Evolutionary conservation across 2,888 invertebrate genomes (phyloP).

Genomic region (Trissoscelio sp.): DNA sequence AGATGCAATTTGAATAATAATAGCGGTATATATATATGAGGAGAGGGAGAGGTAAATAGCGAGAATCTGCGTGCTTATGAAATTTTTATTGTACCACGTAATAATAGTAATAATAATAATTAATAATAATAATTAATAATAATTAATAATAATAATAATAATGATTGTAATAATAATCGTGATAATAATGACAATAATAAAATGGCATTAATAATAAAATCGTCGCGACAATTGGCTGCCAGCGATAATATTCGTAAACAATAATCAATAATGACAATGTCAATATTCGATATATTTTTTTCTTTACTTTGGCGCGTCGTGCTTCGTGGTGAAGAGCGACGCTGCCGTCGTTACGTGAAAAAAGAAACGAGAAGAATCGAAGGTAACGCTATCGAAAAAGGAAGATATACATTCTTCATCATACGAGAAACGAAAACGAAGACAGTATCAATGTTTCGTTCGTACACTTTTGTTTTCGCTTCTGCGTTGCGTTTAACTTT

Average conservation of each 20-base stretch:
- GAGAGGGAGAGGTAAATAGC: conserved; percentile 66
- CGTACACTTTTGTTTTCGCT: conserved; percentile 77
- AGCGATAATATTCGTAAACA: conserved; percentile 73
- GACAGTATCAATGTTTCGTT: conserved; percentile 80
- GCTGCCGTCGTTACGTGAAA: conserved; percentile 68
- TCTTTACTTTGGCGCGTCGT: conserved; percentile 68
- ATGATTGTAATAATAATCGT: conserved; percentile 77
- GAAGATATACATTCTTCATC: conserved; percentile 68
- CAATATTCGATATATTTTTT: conserved; percentile 74
- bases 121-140: conserved; percentile 73
- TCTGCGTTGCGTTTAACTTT: conserved; percentile 72
- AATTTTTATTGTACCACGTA: conserved; percentile 83
- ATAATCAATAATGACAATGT: conserved; percentile 78
- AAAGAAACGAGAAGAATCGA: conserved; percentile 68
- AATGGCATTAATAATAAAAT: conserved; percentile 78
- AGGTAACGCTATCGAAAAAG: conserved; percentile 72
- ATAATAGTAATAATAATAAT: conserved; percentile 81
- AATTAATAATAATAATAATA: conserved; percentile 74
- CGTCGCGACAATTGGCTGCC: conserved; percentile 74
- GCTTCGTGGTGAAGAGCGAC: conserved; percentile 63
- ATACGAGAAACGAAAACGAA: conserved; percentile 78
- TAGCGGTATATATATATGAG: too few species aligned
- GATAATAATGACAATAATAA: conserved; percentile 80
- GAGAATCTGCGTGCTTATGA: conserved; percentile 78
- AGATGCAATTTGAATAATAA: too few species aligned